Percentiles rank a stretch among this genome's conserved stretches.
Conservation (phyloP, 2,888 invertebrate genomes). For the Sesia bembeciformis region DNA sequence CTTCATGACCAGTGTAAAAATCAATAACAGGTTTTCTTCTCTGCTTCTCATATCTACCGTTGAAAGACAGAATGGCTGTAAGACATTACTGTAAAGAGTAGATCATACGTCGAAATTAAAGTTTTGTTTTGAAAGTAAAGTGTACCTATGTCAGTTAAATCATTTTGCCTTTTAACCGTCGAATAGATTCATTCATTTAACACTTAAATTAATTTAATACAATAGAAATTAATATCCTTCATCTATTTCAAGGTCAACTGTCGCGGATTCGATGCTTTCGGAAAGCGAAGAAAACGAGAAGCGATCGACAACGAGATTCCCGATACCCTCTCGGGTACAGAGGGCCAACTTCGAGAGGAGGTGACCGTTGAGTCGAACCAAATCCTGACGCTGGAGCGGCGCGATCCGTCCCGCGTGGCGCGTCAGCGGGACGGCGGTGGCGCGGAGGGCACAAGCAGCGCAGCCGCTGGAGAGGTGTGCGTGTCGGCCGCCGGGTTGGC, state of each 20-base stretch:
- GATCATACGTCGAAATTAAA: no score
- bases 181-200: not conserved
- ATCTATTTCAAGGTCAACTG: slow-evolving; percentile 83
- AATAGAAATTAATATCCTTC: not conserved
- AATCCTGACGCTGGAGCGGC: slow-evolving; percentile 90
- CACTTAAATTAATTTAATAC: not conserved
- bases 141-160: no score
- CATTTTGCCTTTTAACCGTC: no score
- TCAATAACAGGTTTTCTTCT: no score
- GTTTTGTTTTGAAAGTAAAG: no score
- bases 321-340: slow-evolving; percentile 71
- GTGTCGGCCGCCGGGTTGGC: slow-evolving; percentile 95
- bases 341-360: slow-evolving; percentile 92
- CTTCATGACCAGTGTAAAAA: no score
- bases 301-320: slow-evolving; percentile 59
- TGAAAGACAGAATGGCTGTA: no score
- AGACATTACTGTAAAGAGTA: no score
- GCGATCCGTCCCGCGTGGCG: slow-evolving; percentile 83
- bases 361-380: slow-evolving; percentile 94
- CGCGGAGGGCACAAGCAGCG: slow-evolving; percentile 68
- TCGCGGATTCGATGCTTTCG: slow-evolving; percentile 92
- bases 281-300: slow-evolving; percentile 82
- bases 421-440: slow-evolving; percentile 86
- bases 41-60: no score
- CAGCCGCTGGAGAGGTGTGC: slow-evolving; percentile 87